Percentiles rank a stretch among this genome's conserved stretches.
Evolutionary conservation across 1,140 invertebrate species (phyloP).

Genomic region (Lordiphosa clarofinis): DNA sequence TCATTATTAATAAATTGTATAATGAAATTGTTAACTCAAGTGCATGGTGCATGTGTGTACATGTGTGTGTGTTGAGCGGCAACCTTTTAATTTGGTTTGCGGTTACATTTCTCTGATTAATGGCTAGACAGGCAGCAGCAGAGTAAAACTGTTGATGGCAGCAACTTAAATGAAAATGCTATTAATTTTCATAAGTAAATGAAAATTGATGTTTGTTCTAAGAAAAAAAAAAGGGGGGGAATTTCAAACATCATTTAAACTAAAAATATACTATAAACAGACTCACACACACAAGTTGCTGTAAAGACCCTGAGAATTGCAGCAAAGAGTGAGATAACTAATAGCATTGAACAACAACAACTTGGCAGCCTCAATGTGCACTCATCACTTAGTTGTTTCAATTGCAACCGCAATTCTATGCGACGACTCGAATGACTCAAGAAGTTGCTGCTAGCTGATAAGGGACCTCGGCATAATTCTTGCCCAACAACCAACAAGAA

Average conservation of each 20-base stretch:
- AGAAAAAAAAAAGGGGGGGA: not conserved
- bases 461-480: conserved; percentile 13
- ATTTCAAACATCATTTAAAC: not conserved
- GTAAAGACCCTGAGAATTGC: conserved; percentile 58
- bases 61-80: conserved; percentile 8
- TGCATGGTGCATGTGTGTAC: conserved; percentile 1
- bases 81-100: conserved; percentile 34
- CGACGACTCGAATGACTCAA: conserved; percentile 60
- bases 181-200: conserved; percentile 62
- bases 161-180: conserved; percentile 51
- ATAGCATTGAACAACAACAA: conserved; percentile 30
- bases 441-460: conserved; percentile 25
- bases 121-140: conserved; percentile 6
- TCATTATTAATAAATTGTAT: conserved; percentile 31
- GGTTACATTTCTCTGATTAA: conserved; percentile 5
- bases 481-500: conserved; percentile 1
- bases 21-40: conserved; percentile 40
- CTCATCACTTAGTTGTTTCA: conserved; percentile 43
- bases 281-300: conserved; percentile 6
- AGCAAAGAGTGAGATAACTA: conserved; percentile 28
- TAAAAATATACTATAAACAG: conserved; percentile 19
- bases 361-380: conserved; percentile 56
- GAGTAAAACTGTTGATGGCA: conserved; percentile 4
- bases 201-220: conserved; percentile 44
- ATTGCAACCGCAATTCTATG: conserved; percentile 64